Evolutionary conservation across 2,888 invertebrate genomes (phyloP), one percentile per base, ranked within the genome.

Genomic region (Drosophila koepferae): DNA sequence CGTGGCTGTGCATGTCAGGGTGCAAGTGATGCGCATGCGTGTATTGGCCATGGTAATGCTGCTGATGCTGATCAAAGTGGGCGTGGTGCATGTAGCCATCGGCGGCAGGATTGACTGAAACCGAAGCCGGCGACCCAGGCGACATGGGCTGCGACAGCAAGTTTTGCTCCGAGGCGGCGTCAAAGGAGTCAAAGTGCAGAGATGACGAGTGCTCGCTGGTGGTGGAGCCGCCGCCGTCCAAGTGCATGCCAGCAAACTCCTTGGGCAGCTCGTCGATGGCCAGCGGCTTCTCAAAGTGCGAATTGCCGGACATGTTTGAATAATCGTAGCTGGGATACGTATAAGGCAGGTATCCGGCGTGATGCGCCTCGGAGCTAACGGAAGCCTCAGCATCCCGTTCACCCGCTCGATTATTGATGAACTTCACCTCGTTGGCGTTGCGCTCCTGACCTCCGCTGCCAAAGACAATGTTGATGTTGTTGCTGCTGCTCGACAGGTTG

Each of bases 261-360:
- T 86, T 82, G 36, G 92, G 84, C 61, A 93, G 79, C 68, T 91
- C 92, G 68, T 92, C 92, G 55, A 93, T 93, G 56, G 89, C 92
- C 40, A 93, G 62, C 0, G 91, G 87, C 61, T 93, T 93, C 43
- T 92, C 92, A 44, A 93, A 93, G 6, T 91, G 80, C 9, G 92
- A 92, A 61, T 93, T 93, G n/a, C 92, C 91, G 44, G 93, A 92
- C 93, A 93, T 93, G 73, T 93, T 93, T 20, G 92, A 92, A 66
- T 92, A 92, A 41, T 93, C 93, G 49, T 92, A 93, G 44, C 89
- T 91, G 40, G 93, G 92, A 79, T 91, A 92, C 18, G 91, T 91
- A 61, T 91, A 93, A 12, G 92, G 90, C 60, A 92, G 69, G 56
- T 92, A 92, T 2, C 91, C 91, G 0, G 91, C 80, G 58, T 92